Evolutionary conservation across 2,113 vertebrate genomes (phyloP), one percentile per base, ranked within the genome.

Genomic region (Campylomormyrus numenius): DNA sequence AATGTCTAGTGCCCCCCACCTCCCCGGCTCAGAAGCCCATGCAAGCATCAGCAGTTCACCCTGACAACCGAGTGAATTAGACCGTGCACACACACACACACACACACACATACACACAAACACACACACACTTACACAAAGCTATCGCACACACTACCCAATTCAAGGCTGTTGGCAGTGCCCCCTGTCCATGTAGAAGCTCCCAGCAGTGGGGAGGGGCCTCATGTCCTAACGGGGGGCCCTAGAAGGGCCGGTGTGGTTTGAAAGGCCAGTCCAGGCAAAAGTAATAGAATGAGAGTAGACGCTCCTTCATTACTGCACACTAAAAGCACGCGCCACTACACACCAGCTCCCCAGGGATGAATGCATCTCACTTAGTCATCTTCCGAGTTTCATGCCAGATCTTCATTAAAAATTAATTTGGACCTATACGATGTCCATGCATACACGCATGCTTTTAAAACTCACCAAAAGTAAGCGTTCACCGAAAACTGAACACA

Each of bases 161-260:
- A 95, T 95, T 94, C 94, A 95, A 90, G 93, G 91, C 92, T 92
- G 89, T 91, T 92, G 89, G 77, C 91, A 91, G 74, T 92, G 94
- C 94, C 94, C 92, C 49, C 92, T 90, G 88, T 94, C 93, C 93
- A 35, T 92, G 1, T 89, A 93, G 94, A 83, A n/a, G 53, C n/a
- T 8, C 53, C 31, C 42, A 17, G 45, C 1, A 27, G 9, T 17
- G 48, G 35, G 13, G 24, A 15, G 0, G 70, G 31, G 15, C 35
- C 15, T 42, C 74, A 58, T 31, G 88, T 17, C 91, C 93, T 94
- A 94, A 94, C 92, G 87, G 92, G 91, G 27, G 3, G 27, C 1
- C 62, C 88, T 62, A 52, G 83, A 88, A 49, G 35, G 58, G 31
- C 19, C 17, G 31, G 42, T 45, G 46, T 24, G 85, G 48, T 62